Percentiles rank a stretch among this genome's conserved stretches.
phyloP scores from a whole-genome alignment of 2,113 vertebrate species.

The Peromyscus maniculatus region DNA sequence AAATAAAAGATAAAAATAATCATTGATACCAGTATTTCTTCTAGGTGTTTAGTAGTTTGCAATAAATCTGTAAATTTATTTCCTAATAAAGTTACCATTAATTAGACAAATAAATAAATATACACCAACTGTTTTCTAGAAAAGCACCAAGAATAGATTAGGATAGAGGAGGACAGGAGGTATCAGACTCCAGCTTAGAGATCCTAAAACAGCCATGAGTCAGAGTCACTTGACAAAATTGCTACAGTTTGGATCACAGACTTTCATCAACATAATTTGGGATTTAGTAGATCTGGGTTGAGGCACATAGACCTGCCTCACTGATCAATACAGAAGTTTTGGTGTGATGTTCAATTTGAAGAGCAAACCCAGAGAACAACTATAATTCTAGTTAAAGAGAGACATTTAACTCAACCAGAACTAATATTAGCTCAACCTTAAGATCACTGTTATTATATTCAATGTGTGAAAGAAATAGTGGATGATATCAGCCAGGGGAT shows the following conservation, averaged over 20 bases:
- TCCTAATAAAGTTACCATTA: slow-evolving; percentile 7
- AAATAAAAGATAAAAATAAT: neutral
- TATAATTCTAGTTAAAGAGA: neutral
- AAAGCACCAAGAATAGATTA: neutral
- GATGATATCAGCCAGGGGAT: neutral
- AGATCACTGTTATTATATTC: neutral
- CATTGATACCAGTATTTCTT: slow-evolving; percentile 25
- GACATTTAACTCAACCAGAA: neutral
- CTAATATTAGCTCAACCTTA: neutral
- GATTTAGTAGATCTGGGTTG: neutral
- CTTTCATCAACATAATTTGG: neutral
- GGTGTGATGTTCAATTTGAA: neutral
- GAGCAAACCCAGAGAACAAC: neutral
- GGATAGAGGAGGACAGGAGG: neutral
- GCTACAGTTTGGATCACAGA: neutral
- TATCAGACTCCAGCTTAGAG: neutral
- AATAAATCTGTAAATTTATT: slow-evolving; percentile 49
- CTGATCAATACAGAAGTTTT: neutral
- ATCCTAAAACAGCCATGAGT: neutral
- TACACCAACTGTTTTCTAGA: neutral
- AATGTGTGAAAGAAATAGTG: neutral
- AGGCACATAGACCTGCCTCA: neutral
- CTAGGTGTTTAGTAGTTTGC: neutral
- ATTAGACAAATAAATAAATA: slow-evolving; percentile 34
- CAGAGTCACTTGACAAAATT: neutral